Conservation (phyloP, 2,797 vertebrate species). For the Trachops cirrhosus region DNA sequence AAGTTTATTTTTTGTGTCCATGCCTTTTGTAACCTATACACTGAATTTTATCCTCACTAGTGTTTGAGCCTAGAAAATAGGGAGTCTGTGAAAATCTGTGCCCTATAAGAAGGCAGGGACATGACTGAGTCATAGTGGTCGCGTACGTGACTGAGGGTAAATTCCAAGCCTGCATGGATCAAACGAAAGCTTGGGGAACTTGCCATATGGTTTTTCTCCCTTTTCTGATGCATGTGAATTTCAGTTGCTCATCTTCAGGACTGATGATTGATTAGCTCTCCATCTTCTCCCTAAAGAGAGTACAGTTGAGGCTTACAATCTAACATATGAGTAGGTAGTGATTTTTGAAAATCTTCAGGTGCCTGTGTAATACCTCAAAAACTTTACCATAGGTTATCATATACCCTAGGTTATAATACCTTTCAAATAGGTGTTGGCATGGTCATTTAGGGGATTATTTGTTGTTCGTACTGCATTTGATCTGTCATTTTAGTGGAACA, state of each 20-base stretch:
- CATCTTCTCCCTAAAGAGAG: not conserved
- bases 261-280: not conserved
- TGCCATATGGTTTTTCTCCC: not conserved
- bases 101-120: not conserved
- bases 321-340: not conserved
- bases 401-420: not conserved
- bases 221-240: conserved; percentile 2
- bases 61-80: not conserved
- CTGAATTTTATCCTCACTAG: conserved; percentile 1
- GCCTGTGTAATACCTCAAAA: not conserved
- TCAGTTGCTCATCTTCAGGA: not conserved
- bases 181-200: not conserved
- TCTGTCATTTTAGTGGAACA: conserved; percentile 18
- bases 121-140: not conserved
- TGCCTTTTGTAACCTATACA: conserved; percentile 10
- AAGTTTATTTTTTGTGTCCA: not conserved
- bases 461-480: not conserved
- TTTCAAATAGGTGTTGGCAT: not conserved
- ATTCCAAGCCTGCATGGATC: not conserved
- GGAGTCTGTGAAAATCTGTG: conserved; percentile 6
- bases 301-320: not conserved
- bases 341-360: not conserved
- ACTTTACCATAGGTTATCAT: not conserved
- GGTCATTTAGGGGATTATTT: not conserved
- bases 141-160: not conserved